These are phyloP conservation scores for Nixonia krombeini DNA, from an alignment of 1,140 invertebrate species.

Conservation along the genomic window DNA sequence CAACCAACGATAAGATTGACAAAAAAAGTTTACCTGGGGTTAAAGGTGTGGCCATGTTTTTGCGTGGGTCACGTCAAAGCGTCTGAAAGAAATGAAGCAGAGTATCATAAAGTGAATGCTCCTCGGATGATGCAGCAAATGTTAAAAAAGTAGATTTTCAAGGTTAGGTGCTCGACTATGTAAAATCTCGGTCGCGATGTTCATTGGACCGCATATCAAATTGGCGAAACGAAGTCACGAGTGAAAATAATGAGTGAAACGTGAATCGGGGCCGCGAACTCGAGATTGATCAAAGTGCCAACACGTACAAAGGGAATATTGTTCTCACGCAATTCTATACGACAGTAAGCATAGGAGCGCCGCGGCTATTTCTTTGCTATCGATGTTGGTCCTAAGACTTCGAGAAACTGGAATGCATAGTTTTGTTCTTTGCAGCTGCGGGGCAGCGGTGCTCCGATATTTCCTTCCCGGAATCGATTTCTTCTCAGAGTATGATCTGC, in stretches of 20 bases:
- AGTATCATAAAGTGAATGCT: neutral
- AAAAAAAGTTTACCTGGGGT: constrained; percentile 26
- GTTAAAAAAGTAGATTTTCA: constrained; percentile 20
- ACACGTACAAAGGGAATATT: neutral
- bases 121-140: constrained; percentile 11
- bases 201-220: neutral
- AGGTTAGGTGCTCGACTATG: constrained; percentile 18
- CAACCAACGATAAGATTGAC: too few relatives aligned
- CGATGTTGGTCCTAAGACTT: neutral
- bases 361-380: neutral
- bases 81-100: neutral
- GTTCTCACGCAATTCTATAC: constrained; percentile 1
- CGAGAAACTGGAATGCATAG: constrained; percentile 12
- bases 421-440: neutral
- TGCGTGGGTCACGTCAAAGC: constrained; percentile 1
- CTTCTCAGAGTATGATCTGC: neutral
- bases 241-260: neutral
- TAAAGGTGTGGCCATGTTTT: constrained; percentile 35
- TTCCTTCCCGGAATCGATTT: constrained; percentile 6
- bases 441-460: neutral
- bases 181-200: neutral
- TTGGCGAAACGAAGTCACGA: neutral
- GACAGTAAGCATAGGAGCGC: constrained; percentile 1
- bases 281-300: neutral
- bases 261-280: neutral